phyloP scores from a whole-genome alignment of 2,113 vertebrate species.

The Daubentonia madagascariensis region DNA sequence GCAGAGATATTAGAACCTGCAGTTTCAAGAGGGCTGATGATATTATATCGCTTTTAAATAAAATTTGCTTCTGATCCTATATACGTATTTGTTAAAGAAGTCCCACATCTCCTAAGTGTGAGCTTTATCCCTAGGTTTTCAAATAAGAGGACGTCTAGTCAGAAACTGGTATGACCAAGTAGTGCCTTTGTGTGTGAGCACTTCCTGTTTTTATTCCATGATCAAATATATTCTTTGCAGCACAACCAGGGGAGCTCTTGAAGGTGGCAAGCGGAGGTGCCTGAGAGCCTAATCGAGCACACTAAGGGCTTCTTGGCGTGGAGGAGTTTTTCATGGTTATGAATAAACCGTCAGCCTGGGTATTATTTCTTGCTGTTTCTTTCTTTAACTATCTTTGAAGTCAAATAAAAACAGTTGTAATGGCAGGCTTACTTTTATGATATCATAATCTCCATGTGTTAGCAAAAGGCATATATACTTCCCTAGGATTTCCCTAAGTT shows the following conservation, averaged over 20 bases:
- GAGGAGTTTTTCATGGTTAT: constrained; percentile 83
- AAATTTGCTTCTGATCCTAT: constrained; percentile 70
- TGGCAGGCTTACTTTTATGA: constrained; percentile 94
- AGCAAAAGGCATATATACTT: constrained; percentile 93
- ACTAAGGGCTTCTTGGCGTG: constrained; percentile 86
- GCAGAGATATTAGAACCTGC: not conserved
- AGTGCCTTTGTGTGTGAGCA: constrained; percentile 92
- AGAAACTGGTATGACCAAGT: constrained; percentile 80
- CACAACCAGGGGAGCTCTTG: constrained; percentile 88
- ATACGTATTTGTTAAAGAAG: constrained; percentile 71
- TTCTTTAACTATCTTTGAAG: constrained; percentile 86
- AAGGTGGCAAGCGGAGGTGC: constrained; percentile 87
- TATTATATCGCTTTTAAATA: not conserved
- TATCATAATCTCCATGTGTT: constrained; percentile 93
- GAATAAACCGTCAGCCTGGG: constrained; percentile 80
- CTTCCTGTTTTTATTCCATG: constrained; percentile 95
- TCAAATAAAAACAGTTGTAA: constrained; percentile 87
- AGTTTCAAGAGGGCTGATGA: not conserved
- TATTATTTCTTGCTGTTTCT: constrained; percentile 84
- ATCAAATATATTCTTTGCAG: constrained; percentile 91
- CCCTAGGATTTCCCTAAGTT: constrained; percentile 91
- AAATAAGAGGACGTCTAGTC: constrained; percentile 79
- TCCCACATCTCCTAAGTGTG: not conserved
- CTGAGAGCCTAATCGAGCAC: constrained; percentile 90
- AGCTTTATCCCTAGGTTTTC: constrained; percentile 54